Evolutionary conservation across 2,113 vertebrate genomes (phyloP).

Genomic region (Myodes glareolus): DNA sequence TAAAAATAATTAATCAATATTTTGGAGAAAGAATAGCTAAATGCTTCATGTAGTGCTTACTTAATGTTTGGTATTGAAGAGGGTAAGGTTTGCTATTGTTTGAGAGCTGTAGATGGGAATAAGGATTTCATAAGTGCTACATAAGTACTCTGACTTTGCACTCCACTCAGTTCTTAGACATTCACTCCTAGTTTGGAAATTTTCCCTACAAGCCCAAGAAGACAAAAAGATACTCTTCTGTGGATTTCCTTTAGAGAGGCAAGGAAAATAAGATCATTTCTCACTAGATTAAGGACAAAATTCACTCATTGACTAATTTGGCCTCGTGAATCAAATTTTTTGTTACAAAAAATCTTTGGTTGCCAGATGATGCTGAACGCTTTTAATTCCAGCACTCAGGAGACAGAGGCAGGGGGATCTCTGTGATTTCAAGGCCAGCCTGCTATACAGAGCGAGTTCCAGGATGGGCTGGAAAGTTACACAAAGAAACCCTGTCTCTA

Average conservation of each 20-base stretch:
- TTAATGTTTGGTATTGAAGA: neutral
- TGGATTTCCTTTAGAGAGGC: neutral
- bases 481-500: no score
- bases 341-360: neutral
- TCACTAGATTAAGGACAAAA: neutral
- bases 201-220: slow-evolving; percentile 9
- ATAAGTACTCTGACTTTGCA: neutral
- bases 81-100: neutral
- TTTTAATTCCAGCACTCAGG: no score
- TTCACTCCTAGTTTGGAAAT: neutral
- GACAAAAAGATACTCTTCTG: neutral
- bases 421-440: no score
- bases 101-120: neutral
- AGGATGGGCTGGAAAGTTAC: no score
- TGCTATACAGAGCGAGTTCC: no score
- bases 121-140: neutral
- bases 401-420: no score
- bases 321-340: neutral
- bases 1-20: slow-evolving; percentile 5
- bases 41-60: neutral
- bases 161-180: neutral
- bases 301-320: slow-evolving; percentile 55
- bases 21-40: neutral
- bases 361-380: no score
- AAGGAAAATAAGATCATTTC: slow-evolving; percentile 4